phyloP scores from a whole-genome alignment of 2,113 vertebrate species.

The Cichladusa arquata region DNA sequence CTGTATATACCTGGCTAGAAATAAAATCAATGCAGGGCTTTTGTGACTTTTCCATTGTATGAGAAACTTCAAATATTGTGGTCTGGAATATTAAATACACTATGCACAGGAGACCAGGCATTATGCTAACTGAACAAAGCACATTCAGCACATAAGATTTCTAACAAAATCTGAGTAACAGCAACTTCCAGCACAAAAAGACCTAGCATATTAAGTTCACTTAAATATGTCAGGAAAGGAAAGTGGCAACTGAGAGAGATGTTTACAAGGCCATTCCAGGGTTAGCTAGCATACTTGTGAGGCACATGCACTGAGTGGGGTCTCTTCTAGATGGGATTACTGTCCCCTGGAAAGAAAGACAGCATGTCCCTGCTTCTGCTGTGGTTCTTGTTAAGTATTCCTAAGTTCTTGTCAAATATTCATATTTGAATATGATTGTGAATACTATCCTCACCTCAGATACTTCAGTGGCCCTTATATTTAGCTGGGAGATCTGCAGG shows the following conservation, averaged over 20 bases:
- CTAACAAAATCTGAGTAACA: neutral
- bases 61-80: neutral
- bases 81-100: neutral
- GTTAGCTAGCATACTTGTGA: fast-evolving
- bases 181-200: neutral
- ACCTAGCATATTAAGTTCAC: neutral
- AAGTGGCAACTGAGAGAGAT: neutral
- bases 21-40: neutral
- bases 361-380: neutral
- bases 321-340: neutral
- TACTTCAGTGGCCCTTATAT: neutral
- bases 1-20: neutral
- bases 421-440: neutral
- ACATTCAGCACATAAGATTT: neutral
- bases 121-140: neutral
- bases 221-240: neutral
- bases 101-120: neutral
- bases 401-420: neutral
- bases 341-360: neutral
- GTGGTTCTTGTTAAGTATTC: neutral
- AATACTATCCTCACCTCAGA: neutral
- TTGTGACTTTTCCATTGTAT: neutral
- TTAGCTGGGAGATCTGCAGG: neutral
- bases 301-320: fast-evolving
- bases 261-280: neutral